Conservation (phyloP, 1,140 invertebrate species). For the Phenacoccus solenopsis region DNA sequence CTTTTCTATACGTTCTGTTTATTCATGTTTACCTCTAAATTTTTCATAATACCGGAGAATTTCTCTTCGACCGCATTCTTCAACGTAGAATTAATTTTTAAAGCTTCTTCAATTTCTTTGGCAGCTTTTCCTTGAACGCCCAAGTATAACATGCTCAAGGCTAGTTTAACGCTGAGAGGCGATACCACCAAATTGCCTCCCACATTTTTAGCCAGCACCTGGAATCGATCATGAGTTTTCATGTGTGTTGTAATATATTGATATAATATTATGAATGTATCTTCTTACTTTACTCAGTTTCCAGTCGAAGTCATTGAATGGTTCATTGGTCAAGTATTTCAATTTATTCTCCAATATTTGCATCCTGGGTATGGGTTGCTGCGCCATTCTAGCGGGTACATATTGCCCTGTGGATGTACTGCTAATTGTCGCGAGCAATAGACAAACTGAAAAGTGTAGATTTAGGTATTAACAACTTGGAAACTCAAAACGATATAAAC, state of each 20-base stretch:
- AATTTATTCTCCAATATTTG: not conserved
- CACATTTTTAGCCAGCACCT: slow-evolving; percentile 28
- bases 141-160: slow-evolving; percentile 56
- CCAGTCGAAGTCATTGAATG: slow-evolving; percentile 46
- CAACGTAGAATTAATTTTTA: not conserved
- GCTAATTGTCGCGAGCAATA: not conserved
- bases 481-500: no score
- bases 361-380: not conserved
- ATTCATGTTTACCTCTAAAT: not conserved
- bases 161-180: slow-evolving; percentile 62
- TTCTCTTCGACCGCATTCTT: not conserved
- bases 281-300: slow-evolving; percentile 38
- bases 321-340: not conserved
- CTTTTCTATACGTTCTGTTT: no score
- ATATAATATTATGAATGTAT: not conserved
- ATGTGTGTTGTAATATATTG: not conserved
- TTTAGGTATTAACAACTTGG: no score
- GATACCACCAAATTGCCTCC: slow-evolving; percentile 57
- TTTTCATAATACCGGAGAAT: not conserved
- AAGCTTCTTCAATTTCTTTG: slow-evolving; percentile 40
- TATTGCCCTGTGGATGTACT: not conserved
- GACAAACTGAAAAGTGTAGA: not conserved
- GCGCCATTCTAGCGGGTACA: no score
- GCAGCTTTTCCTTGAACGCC: slow-evolving; percentile 50
- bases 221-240: not conserved